These are phyloP conservation scores for Orthosia gracilis DNA, from an alignment of 2,888 invertebrate species.

Conservation along the genomic window DNA sequence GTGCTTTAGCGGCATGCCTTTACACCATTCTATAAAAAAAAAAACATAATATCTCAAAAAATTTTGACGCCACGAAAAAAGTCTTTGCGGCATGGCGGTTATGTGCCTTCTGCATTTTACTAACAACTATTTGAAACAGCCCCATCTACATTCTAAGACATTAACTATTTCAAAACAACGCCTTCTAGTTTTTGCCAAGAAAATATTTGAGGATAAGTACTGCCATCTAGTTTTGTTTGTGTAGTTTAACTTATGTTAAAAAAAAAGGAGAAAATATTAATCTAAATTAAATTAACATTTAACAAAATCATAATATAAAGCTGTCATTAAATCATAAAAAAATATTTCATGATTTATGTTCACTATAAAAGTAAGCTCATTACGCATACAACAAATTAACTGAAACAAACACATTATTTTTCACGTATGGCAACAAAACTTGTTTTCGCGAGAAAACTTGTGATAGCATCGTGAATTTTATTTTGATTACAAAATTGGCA, in stretches of 20 bases:
- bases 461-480: slow-evolving; percentile 86
- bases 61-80: too few relatives aligned
- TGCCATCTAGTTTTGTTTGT: background rate
- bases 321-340: accelerated
- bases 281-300: background rate
- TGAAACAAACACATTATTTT: slow-evolving; percentile 61
- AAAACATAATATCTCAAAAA: too few relatives aligned
- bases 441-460: slow-evolving; percentile 88
- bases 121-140: too few relatives aligned
- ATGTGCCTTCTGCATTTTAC: background rate
- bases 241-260: background rate
- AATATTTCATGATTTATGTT: background rate
- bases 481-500: slow-evolving; percentile 85
- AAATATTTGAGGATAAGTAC: background rate
- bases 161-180: background rate
- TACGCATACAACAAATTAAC: background rate
- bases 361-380: too few relatives aligned
- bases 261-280: background rate
- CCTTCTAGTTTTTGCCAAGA: slow-evolving; percentile 5
- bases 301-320: background rate
- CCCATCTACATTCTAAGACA: background rate
- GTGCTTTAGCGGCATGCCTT: too few relatives aligned
- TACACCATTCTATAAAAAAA: too few relatives aligned
- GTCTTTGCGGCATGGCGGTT: too few relatives aligned
- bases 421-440: slow-evolving; percentile 83